Conservation (phyloP, 1,140 invertebrate species). For the Meloidogyne floridensis region DNA sequence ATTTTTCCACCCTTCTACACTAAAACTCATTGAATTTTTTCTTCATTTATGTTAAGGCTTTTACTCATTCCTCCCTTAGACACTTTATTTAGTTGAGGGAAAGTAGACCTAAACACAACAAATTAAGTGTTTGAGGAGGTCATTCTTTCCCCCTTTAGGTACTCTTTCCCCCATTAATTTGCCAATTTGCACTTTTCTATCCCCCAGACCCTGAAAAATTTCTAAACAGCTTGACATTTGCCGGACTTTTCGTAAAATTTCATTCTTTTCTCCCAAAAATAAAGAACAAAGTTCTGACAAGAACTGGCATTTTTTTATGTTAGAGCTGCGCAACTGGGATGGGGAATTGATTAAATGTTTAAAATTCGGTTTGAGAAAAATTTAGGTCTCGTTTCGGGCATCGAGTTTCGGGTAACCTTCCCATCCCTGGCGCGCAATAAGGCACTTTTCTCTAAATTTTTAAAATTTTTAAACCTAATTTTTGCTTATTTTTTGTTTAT, state of each 20-base stretch:
- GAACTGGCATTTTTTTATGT: too few relatives aligned
- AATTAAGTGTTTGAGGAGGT: not conserved
- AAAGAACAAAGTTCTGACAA: too few relatives aligned
- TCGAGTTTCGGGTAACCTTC: too few relatives aligned
- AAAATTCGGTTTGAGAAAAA: too few relatives aligned
- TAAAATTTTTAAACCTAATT: not conserved
- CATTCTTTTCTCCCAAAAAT: not conserved
- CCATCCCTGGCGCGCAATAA: too few relatives aligned
- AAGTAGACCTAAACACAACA: constrained; percentile 1
- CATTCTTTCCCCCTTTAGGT: not conserved
- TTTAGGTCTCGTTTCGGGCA: too few relatives aligned
- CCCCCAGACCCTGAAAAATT: not conserved
- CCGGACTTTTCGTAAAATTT: not conserved
- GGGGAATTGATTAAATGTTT: too few relatives aligned
- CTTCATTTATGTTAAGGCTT: not conserved
- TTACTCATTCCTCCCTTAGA: not conserved
- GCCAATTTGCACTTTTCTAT: not conserved
- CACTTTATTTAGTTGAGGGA: not conserved
- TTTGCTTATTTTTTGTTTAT: not conserved
- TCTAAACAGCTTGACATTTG: constrained; percentile 3
- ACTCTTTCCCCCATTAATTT: constrained; percentile 3
- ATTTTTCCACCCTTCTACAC: not conserved
- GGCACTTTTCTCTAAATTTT: too few relatives aligned
- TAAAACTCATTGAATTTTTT: constrained; percentile 1
- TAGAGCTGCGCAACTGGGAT: too few relatives aligned